Evolutionary conservation across 2,113 vertebrate genomes (phyloP).

Genomic region (Psittacara wagleri): DNA sequence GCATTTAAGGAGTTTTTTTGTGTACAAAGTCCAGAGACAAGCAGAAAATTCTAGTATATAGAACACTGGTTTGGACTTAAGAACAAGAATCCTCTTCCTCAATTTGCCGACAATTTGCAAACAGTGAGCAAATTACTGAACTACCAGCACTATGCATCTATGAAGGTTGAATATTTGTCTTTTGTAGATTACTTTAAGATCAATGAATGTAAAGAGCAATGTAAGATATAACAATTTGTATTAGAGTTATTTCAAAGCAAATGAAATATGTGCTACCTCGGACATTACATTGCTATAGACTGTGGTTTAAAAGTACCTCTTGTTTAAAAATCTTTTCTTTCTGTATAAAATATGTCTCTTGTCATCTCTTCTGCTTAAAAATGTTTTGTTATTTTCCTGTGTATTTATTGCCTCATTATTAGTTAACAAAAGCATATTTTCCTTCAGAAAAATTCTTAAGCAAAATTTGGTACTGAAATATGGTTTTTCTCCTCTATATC

Average conservation of each 20-base stretch:
- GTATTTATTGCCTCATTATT: not conserved
- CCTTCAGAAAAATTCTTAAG: not conserved
- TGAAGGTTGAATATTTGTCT: not conserved
- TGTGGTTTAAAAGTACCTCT: not conserved
- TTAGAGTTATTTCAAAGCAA: not conserved
- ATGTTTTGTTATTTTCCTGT: not conserved
- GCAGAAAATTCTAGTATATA: not conserved
- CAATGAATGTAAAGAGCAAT: not conserved
- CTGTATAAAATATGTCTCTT: not conserved
- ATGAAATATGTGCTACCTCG: not conserved
- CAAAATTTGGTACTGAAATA: not conserved
- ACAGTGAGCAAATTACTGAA: not conserved
- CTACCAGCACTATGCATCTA: not conserved
- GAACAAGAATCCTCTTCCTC: not conserved
- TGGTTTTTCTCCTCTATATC: not conserved
- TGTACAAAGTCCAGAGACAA: not conserved
- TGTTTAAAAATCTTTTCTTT: not conserved
- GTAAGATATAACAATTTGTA: accelerated
- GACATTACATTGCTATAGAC: not conserved
- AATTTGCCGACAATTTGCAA: not conserved
- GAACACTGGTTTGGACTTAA: not conserved
- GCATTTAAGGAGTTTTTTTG: not conserved
- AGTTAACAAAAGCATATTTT: not conserved
- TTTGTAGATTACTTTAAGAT: not conserved
- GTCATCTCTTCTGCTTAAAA: not conserved